Evolutionary conservation across 2,888 invertebrate species (phyloP).

Genomic region (Atethmia centrago): DNA sequence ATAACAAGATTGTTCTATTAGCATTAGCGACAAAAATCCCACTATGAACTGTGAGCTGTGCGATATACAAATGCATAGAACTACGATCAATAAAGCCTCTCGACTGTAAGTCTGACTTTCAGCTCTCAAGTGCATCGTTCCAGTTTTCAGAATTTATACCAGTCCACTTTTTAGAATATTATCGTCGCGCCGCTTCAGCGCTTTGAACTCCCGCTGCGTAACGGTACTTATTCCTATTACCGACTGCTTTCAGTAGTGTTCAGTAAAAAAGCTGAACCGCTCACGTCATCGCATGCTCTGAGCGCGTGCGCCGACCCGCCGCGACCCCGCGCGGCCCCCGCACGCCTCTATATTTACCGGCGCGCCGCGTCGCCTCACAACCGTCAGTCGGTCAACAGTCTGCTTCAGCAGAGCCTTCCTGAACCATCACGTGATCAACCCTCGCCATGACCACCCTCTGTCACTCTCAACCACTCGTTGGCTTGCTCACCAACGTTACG

Average conservation of each 20-base stretch:
- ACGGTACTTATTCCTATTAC: constrained; percentile 59
- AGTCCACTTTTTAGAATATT: constrained; percentile 8
- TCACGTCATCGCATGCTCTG: constrained; percentile 81
- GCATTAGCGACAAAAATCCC: neutral
- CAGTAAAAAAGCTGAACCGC: constrained; percentile 75
- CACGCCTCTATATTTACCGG: constrained; percentile 76
- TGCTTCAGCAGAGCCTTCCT: constrained; percentile 68
- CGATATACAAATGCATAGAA: constrained; percentile 9
- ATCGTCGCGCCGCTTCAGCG: constrained; percentile 18
- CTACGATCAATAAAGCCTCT: constrained; percentile 28
- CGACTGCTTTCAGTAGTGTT: constrained; percentile 77
- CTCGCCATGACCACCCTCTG: constrained; percentile 78
- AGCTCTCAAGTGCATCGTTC: constrained; percentile 28
- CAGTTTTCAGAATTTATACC: constrained; percentile 32
- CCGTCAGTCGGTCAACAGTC: constrained; percentile 70
- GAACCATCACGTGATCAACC: constrained; percentile 71
- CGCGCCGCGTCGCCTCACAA: constrained; percentile 58
- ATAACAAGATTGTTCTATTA: constrained; percentile 2
- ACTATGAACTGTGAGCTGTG: neutral
- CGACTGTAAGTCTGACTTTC: constrained; percentile 23
- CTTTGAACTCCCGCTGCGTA: constrained; percentile 42
- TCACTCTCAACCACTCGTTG: constrained; percentile 72
- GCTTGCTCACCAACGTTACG: constrained; percentile 84
- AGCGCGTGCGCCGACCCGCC: constrained; percentile 77
- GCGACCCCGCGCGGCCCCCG: constrained; percentile 59